Base-by-base conservation (phyloP, 2,888 invertebrate species). In the Crocallis elinguaria region DNA sequence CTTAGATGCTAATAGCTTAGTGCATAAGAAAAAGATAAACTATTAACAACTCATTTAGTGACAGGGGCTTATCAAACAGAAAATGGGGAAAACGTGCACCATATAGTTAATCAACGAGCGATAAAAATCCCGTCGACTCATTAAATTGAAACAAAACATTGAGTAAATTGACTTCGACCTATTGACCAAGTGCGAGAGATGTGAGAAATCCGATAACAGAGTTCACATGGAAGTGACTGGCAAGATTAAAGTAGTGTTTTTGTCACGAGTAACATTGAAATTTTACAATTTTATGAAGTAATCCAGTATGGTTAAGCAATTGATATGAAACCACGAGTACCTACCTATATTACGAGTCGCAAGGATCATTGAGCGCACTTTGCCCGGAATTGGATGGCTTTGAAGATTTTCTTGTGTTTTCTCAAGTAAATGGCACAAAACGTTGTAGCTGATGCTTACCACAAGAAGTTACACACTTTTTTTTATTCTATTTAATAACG, bases 41-140 rank as follows among this genome's bases (percentile, higher is more conserved):
- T 2, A 9, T 13, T 13, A n/a, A n/a, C 5, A 36, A 19, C 21
- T 36, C 12, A 23, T 17, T 41, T 11, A 39, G 44, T 45, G 35
- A 39, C 51, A 45, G 39, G 9, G 42, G 6, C 9, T 30, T 49
- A 43, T 50, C 17, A 19, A 29, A 25, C 1, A 37, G 23, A 21
- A 29, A 16, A 36, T 29, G 44, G 52, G 27, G 21, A 36, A 57
- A 44, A 48, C 38, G 41, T 41, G 54, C 36, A 16, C 19, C 11
- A 19, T 38, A 46, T 25, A 35, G 23, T 30, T 46, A 38, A 53
- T 48, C 42, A 13, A 1, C 13, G 27, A 36, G 16, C 8, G 59
- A 57, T 57, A 50, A 55, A 27, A 12, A 30, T 23, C 8, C 8
- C 21, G 51, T 23, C n/a, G 12, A 49, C 49, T 62, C 59, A 62